A percentile compares a stretch with the other conserved stretches of the same genome.
These are phyloP conservation scores for Brachyptera risi DNA, from an alignment of 2,888 invertebrate genomes.

Conservation along the genomic window DNA sequence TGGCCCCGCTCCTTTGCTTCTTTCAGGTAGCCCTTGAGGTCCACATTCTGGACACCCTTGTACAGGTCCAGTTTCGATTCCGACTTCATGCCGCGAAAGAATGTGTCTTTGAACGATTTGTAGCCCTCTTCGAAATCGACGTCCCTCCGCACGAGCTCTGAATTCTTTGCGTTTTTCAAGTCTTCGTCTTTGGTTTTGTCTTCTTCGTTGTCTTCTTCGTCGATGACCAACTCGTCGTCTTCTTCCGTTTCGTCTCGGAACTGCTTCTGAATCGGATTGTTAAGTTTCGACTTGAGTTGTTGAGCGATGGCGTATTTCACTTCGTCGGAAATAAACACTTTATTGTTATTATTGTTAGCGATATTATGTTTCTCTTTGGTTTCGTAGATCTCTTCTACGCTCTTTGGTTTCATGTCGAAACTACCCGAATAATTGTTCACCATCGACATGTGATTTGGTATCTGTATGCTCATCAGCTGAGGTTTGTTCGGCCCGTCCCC, in stretches of 20 bases:
- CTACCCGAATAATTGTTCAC: background rate
- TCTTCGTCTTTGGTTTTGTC: slow-evolving; percentile 52
- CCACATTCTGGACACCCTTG: background rate
- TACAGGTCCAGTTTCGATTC: slow-evolving; percentile 32
- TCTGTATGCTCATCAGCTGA: background rate
- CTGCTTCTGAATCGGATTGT: slow-evolving; percentile 31
- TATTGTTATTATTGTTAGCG: slow-evolving; percentile 25
- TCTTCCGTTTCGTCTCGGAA: slow-evolving; percentile 22
- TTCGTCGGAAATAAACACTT: slow-evolving; percentile 54
- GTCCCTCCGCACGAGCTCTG: slow-evolving; percentile 24
- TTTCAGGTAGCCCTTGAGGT: slow-evolving; percentile 15
- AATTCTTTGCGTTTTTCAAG: slow-evolving; percentile 38
- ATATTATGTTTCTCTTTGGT: slow-evolving; percentile 31
- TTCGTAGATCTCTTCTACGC: slow-evolving; percentile 27
- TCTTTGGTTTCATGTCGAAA: slow-evolving; percentile 12
- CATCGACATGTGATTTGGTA: background rate
- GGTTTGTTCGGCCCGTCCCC: background rate
- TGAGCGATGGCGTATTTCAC: slow-evolving; percentile 76
- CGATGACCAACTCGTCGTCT: slow-evolving; percentile 54
- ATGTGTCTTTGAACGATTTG: slow-evolving; percentile 39
- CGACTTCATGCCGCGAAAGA: slow-evolving; percentile 48
- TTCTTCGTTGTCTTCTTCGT: slow-evolving; percentile 54
- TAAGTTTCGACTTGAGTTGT: slow-evolving; percentile 56
- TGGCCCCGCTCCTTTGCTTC: slow-evolving; percentile 19
- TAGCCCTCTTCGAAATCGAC: slow-evolving; percentile 46